Conservation (phyloP, 2,113 vertebrate species). For the Monopterus albus region DNA sequence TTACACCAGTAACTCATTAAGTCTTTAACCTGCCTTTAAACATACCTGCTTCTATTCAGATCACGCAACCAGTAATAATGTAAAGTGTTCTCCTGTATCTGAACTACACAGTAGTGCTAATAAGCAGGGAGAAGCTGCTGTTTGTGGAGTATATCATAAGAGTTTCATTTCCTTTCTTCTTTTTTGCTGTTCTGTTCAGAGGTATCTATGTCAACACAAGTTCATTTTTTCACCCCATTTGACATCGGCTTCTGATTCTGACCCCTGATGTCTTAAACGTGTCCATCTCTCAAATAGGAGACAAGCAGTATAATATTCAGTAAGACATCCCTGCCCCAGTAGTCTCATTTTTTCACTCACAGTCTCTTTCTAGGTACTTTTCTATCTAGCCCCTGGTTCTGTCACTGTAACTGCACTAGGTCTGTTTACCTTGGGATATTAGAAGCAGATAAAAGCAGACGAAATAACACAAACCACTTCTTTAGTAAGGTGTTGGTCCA, state of each 20-base stretch:
- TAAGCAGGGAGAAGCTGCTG: slow-evolving; percentile 16
- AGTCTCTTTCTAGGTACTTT: not conserved
- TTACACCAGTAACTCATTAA: slow-evolving; percentile 7
- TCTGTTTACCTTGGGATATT: slow-evolving; percentile 8
- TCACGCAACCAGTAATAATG: not conserved
- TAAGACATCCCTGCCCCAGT: slow-evolving; percentile 23
- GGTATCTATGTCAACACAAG: slow-evolving; percentile 43
- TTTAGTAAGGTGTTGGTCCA: not conserved
- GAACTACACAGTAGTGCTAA: slow-evolving; percentile 4
- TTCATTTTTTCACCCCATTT: slow-evolving; percentile 38
- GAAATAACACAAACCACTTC: too few species aligned
- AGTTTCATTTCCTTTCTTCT: slow-evolving; percentile 17
- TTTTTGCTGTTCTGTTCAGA: slow-evolving; percentile 33
- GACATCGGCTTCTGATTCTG: slow-evolving; percentile 18
- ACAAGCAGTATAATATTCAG: slow-evolving; percentile 44
- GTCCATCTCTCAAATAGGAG: slow-evolving; percentile 15
- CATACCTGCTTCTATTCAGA: slow-evolving; percentile 7
- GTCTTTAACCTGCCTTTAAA: slow-evolving; percentile 4
- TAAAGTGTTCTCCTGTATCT: slow-evolving; percentile 1
- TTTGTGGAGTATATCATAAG: too few species aligned
- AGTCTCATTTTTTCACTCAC: slow-evolving; percentile 12
- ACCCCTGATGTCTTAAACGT: slow-evolving; percentile 27
- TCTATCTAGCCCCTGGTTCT: not conserved
- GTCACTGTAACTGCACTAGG: not conserved
- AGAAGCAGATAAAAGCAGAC: not conserved